Percentiles rank a stretch among this genome's conserved stretches.
phyloP scores from a whole-genome alignment of 2,888 invertebrate species.

The Slavum lentiscoides region DNA sequence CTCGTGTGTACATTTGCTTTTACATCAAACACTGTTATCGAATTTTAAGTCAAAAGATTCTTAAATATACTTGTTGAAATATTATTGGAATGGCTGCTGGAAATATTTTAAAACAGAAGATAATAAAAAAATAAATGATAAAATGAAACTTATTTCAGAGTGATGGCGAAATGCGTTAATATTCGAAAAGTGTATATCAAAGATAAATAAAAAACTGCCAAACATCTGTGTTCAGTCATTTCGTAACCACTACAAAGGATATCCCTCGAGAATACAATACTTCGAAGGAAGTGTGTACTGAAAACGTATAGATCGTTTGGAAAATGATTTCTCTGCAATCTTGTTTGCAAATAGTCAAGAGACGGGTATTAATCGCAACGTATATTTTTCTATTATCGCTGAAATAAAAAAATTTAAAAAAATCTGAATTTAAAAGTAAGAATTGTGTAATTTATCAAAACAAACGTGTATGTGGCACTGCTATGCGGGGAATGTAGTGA shows the following conservation, averaged over 20 bases:
- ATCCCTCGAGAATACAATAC: neutral
- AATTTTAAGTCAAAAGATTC: neutral
- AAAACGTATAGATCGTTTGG: neutral
- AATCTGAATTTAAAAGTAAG: slow-evolving; percentile 10
- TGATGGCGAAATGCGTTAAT: neutral
- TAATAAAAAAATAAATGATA: neutral
- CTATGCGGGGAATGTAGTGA: neutral
- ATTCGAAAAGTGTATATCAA: neutral
- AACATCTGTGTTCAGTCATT: neutral
- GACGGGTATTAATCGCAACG: slow-evolving; percentile 15
- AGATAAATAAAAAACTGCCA: neutral
- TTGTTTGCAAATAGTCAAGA: slow-evolving; percentile 9
- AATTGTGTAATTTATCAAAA: slow-evolving; percentile 19
- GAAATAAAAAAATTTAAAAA: slow-evolving; percentile 1
- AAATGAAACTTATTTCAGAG: neutral
- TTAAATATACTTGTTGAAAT: neutral
- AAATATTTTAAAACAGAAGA: too few species aligned
- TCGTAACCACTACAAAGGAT: neutral
- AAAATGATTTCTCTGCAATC: neutral
- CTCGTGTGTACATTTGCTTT: too few species aligned
- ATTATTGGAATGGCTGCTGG: neutral
- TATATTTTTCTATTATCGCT: neutral
- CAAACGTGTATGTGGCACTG: neutral
- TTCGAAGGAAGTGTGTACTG: neutral
- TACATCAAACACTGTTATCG: neutral